phyloP scores from a whole-genome alignment of 2,888 invertebrate species.

The Drosophila pseudotakahashii region DNA sequence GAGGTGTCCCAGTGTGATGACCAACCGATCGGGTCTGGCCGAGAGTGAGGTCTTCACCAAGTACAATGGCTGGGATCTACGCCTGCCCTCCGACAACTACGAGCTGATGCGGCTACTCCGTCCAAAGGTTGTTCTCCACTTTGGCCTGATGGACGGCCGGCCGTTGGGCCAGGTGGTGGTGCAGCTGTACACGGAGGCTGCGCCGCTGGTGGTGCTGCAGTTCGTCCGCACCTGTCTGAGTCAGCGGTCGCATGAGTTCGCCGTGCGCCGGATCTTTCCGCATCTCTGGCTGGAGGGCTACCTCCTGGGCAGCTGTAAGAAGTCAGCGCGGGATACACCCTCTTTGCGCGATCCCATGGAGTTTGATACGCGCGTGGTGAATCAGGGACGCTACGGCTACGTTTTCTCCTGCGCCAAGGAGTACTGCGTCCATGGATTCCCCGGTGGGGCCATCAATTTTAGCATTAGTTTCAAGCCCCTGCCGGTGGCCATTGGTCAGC shows the following conservation, averaged over 20 bases:
- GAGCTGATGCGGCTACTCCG: conserved; percentile 50
- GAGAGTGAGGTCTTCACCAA: conserved; percentile 27
- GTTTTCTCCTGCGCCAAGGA: conserved; percentile 57
- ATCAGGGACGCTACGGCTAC: conserved; percentile 44
- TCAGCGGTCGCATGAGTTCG: conserved; percentile 39
- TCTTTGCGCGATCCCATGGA: conserved; percentile 40
- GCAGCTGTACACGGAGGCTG: conserved; percentile 72
- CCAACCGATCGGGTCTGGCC: background rate
- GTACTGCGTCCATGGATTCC: conserved; percentile 35
- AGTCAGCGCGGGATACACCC: background rate
- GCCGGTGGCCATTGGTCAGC: conserved; percentile 65
- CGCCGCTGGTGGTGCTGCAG: conserved; percentile 69
- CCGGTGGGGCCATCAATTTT: conserved; percentile 57
- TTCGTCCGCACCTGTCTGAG: conserved; percentile 60
- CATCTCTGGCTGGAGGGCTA: conserved; percentile 72
- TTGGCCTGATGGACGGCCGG: conserved; percentile 59
- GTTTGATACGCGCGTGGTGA: conserved; percentile 58
- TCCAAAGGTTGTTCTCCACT: conserved; percentile 67
- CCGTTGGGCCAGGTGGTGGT: conserved; percentile 64
- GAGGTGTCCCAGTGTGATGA: background rate
- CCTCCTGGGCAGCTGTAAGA: conserved; percentile 21
- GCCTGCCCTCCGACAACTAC: conserved; percentile 28
- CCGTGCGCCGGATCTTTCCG: conserved; percentile 63
- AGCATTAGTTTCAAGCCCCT: conserved; percentile 75
- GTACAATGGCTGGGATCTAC: conserved; percentile 33